These are phyloP conservation scores for Sitobion miscanthi DNA, from an alignment of 1,140 invertebrate species.

Conservation along the genomic window DNA sequence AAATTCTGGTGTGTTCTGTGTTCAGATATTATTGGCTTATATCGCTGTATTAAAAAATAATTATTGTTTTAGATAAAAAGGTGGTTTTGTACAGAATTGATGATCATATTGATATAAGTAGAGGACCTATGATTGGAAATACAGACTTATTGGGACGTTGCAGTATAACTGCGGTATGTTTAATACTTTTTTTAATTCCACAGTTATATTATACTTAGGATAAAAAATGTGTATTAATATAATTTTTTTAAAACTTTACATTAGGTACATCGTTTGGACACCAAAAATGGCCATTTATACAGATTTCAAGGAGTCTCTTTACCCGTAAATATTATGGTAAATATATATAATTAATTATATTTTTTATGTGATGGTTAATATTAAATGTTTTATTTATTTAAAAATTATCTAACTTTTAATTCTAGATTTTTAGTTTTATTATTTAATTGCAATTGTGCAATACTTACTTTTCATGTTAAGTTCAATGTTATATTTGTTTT, in stretches of 20 bases:
- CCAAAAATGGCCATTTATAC: conserved; percentile 71
- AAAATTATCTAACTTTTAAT: too few species aligned
- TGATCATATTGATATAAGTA: conserved; percentile 88
- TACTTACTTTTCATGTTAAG: too few species aligned
- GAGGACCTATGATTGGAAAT: conserved; percentile 85
- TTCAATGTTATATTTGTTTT: too few species aligned
- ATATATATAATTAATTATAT: neutral
- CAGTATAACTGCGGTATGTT: conserved; percentile 71
- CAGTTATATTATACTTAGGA: neutral
- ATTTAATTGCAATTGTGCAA: too few species aligned
- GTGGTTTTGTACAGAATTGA: conserved; percentile 82
- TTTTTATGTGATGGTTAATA: neutral
- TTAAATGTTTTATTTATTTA: neutral
- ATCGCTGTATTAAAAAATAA: neutral
- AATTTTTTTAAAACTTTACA: conserved; percentile 56
- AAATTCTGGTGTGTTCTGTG: too few species aligned
- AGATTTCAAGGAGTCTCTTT: conserved; percentile 89
- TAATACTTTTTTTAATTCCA: neutral
- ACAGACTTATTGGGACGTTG: conserved; percentile 77
- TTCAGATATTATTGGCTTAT: too few species aligned
- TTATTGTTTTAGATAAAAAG: conserved; percentile 60
- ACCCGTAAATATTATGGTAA: conserved; percentile 71
- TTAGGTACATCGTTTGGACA: conserved; percentile 72
- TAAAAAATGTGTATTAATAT: neutral
- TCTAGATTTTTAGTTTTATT: too few species aligned